These are phyloP conservation scores for Boulengeromyrus knoepffleri DNA, from an alignment of 2,113 vertebrate genomes.

Conservation along the genomic window DNA sequence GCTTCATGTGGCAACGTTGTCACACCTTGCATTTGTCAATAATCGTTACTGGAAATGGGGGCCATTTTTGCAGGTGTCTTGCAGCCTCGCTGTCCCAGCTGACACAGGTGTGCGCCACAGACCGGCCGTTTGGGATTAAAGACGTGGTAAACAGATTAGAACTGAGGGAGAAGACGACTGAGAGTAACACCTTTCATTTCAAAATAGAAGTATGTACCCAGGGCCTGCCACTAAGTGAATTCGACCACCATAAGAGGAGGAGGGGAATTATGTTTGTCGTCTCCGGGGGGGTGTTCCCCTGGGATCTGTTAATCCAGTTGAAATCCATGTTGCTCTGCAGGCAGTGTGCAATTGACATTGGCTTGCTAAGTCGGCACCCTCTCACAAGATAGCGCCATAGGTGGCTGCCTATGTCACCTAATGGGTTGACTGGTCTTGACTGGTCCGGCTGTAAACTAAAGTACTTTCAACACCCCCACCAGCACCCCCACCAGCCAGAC, in stretches of 20 bases:
- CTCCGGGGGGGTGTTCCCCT: background rate
- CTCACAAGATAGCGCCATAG: background rate
- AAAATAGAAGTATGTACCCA: background rate
- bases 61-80: background rate
- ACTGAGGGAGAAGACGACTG: background rate
- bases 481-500: background rate
- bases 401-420: background rate
- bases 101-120: background rate
- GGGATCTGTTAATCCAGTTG: background rate
- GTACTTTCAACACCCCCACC: background rate
- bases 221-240: background rate
- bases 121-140: background rate
- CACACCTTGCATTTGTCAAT: background rate
- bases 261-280: background rate
- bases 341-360: background rate
- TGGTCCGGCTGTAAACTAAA: background rate
- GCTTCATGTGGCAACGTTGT: background rate
- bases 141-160: background rate
- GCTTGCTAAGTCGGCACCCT: background rate
- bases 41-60: background rate
- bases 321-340: background rate
- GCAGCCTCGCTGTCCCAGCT: background rate
- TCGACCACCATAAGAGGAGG: background rate
- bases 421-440: background rate
- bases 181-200: constrained; percentile 2